Conservation (phyloP, 1,140 invertebrate species). For the Dinoponera quadriceps region DNA sequence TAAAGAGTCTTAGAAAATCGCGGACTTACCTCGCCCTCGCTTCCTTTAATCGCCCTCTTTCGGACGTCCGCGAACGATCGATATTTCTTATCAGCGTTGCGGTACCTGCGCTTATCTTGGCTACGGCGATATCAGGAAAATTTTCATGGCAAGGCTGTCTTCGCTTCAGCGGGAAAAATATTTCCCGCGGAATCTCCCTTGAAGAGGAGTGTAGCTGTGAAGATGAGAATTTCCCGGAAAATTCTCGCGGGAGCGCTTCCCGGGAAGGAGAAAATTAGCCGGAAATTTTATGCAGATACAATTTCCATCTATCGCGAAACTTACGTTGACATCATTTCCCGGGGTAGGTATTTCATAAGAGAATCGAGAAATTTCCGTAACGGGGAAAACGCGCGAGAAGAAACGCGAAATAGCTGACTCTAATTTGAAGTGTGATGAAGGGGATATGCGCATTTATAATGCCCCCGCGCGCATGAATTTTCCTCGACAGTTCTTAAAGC, state of each 20-base stretch:
- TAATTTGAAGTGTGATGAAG: not conserved
- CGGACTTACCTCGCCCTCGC: not conserved
- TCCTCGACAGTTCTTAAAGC: too few species aligned
- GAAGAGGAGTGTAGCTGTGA: not conserved
- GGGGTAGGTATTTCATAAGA: not conserved
- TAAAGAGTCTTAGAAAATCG: not conserved
- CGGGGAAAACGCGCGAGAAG: not conserved
- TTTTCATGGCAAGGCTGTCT: not conserved
- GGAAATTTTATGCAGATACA: slow-evolving; percentile 6
- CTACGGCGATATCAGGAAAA: not conserved
- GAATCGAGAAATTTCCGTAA: slow-evolving; percentile 23
- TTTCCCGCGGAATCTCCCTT: not conserved
- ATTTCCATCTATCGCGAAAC: slow-evolving; percentile 30
- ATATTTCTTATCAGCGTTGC: slow-evolving; percentile 5
- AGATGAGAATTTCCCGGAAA: slow-evolving; percentile 1
- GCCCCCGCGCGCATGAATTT: too few species aligned
- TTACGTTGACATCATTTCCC: slow-evolving; percentile 23
- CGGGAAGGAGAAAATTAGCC: slow-evolving; percentile 17
- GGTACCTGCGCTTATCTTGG: not conserved
- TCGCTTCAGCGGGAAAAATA: not conserved
- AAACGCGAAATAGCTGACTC: not conserved
- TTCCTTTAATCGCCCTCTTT: not conserved
- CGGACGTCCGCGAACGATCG: not conserved
- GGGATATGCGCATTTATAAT: too few species aligned
- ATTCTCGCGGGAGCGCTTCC: slow-evolving; percentile 22